Evolutionary conservation across 2,797 vertebrate genomes (phyloP), one percentile per base, ranked within the genome.

Genomic region (Corythornis leucogaster): DNA sequence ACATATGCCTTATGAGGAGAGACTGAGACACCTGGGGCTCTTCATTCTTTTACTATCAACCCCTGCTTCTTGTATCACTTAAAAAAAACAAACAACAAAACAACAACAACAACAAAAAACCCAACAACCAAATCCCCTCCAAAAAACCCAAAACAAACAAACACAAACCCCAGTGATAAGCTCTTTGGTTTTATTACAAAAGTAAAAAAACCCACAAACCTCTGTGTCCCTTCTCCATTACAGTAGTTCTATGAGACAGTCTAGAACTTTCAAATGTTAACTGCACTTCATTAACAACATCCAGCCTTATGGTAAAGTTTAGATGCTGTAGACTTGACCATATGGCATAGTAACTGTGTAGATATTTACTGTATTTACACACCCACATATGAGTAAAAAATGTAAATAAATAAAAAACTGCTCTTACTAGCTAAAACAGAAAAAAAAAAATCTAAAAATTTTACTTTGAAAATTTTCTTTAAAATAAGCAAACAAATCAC

Each of bases 381-480:
- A 75, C 38, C 50, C 83, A 88, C 68, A 61, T 57, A 82, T 42
- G 7, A 85, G 83, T 78, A 42, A 40, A 74, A 82, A 79, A 66
- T n/a, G 6, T 86, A 94, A 94, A 67, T 89, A 96, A 81, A 61
- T 75, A 85, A 43, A 33, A 96, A 92, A 67, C 18, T 68, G 6
- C 8, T 80, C 19, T 70, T 67, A 28, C 14, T 35, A 40, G 26
- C 61, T 25, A 80, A 87, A 90, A 64, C 4, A 38, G 38, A 38
- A 38, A 38, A 38, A 38, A 14, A 35, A 35, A 35, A 35, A 14
- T 13, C 38, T 38, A 38, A 38, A 38, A 38, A 38, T 14, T 11
- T 14, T 59, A 54, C 76, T 58, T 86, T 58, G 12, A 85, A 12
- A 85, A 21, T 31, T 46, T 31, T 64, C 14, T 13, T 3, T 2